Percentiles rank a stretch among this genome's conserved stretches.
These are phyloP conservation scores for Festucalex cinctus DNA, from an alignment of 2,113 vertebrate species.

Conservation along the genomic window DNA sequence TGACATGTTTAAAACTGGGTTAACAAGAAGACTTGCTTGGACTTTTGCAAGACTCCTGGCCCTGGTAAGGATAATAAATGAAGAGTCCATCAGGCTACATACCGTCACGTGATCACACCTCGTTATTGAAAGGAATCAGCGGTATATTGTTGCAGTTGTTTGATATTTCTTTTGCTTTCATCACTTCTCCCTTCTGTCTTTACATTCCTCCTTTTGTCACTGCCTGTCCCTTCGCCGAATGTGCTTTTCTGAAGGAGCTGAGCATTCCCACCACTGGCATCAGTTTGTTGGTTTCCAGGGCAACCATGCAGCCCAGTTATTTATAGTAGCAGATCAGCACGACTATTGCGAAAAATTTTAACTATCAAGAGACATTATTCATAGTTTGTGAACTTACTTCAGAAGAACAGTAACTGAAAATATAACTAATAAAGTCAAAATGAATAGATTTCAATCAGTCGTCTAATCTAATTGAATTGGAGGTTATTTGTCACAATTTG, in stretches of 20 bases:
- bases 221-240: conserved; percentile 8
- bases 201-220: conserved; percentile 18
- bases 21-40: no score
- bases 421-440: neutral
- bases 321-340: conserved; percentile 57
- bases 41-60: no score
- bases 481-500: no score
- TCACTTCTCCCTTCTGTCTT: neutral
- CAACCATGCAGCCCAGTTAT: conserved; percentile 62
- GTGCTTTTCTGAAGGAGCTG: conserved; percentile 32
- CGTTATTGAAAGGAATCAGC: neutral
- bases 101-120: neutral
- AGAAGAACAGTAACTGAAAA: neutral
- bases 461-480: no score
- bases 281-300: conserved; percentile 65
- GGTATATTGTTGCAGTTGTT: neutral
- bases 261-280: conserved; percentile 53
- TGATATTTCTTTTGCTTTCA: neutral
- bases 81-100: no score
- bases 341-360: conserved; percentile 35
- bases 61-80: no score
- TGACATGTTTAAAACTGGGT: no score
- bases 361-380: conserved; percentile 10
- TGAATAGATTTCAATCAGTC: neutral
- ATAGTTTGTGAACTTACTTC: neutral